Conservation (phyloP, 2,797 vertebrate species). For the Lindbergichthys nudifrons region DNA sequence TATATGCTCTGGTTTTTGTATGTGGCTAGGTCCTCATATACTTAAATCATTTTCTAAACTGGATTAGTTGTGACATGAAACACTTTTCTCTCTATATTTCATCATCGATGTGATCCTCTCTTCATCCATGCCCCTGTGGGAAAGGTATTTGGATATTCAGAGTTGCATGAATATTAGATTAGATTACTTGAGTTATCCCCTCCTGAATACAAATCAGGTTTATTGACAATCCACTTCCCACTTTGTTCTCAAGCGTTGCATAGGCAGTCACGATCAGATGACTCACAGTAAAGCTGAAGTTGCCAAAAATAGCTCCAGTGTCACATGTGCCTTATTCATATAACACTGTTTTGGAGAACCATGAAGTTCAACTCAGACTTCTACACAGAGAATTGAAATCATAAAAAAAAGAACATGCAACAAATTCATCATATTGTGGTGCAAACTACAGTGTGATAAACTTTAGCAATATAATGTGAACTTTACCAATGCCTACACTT, state of each 20-base stretch:
- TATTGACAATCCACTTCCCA: slow-evolving; percentile 24
- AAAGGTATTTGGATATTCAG: slow-evolving; percentile 35
- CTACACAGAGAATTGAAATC: not conserved
- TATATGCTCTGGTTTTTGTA: not conserved
- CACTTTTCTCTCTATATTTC: slow-evolving; percentile 19
- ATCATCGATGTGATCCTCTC: slow-evolving; percentile 17
- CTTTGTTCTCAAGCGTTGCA: slow-evolving; percentile 10
- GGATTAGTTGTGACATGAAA: slow-evolving; percentile 33
- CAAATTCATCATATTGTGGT: not conserved
- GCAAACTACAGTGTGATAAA: slow-evolving; percentile 3
- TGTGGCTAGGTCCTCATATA: slow-evolving; percentile 5
- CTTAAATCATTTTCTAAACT: slow-evolving; percentile 14
- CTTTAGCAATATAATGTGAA: not conserved
- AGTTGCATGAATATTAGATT: slow-evolving; percentile 35
- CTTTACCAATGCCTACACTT: not conserved
- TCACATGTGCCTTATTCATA: slow-evolving; percentile 16
- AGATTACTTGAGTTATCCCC: slow-evolving; percentile 17
- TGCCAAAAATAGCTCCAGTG: slow-evolving; percentile 17
- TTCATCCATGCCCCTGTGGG: slow-evolving; percentile 2
- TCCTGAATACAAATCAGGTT: slow-evolving; percentile 13
- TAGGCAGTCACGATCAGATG: slow-evolving; percentile 25
- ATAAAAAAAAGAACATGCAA: not conserved
- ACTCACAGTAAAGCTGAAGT: not conserved
- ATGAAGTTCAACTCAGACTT: not conserved
- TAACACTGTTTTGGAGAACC: slow-evolving; percentile 3